Base-by-base conservation (phyloP, 2,797 vertebrate genomes). In the Acipenser oxyrinchus region DNA sequence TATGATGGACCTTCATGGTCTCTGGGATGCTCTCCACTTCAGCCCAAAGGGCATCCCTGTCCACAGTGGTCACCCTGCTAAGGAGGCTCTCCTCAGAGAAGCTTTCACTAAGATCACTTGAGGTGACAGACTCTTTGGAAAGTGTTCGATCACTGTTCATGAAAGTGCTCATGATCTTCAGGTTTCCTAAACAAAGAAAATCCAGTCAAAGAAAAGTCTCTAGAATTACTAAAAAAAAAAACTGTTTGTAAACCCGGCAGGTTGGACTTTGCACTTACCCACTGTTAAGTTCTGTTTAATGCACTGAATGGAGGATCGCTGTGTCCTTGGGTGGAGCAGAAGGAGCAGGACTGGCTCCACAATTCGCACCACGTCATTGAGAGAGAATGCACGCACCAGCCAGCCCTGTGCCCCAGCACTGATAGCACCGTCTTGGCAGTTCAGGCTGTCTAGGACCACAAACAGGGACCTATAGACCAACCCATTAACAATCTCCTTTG, bases 391-490 rank as follows among this genome's bases (percentile, higher is more conserved):
- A 37, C 94, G 86, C 62, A 93, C 78, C 70, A 99, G 83, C 97
- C 97, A 99, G 80, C 94, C 93, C 86, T 96, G 95, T 59, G 92
- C 93, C 0, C 94, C 92, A 0, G 95, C 91, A 2, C 92, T 87
- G 67, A 98, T 89, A 23, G 94, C 95, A 0, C 94, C 91, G 0
- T 98, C 95, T 0, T 92, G 79, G 70, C 91, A 92, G 74, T 89
- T 91, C 71, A 99, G 87, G 77, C 93, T 94, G 83, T 97, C 94
- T 83, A 99, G 81, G 69, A 99, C 94, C 18, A 99, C 94, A 69
- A 98, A 97, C 73, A 99, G 83, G 62, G 94, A 95, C 86, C 97
- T 99, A 84, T 2, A 72, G 13, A 58, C 5, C 52, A 13, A 37
- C 6, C 49, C 48, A 67, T 37, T 8, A 7, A 7, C 7, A 53